Evolutionary conservation across 2,113 vertebrate species (phyloP), one percentile per base, ranked within the genome.

Genomic region (Pseudorectes ferrugineus): DNA sequence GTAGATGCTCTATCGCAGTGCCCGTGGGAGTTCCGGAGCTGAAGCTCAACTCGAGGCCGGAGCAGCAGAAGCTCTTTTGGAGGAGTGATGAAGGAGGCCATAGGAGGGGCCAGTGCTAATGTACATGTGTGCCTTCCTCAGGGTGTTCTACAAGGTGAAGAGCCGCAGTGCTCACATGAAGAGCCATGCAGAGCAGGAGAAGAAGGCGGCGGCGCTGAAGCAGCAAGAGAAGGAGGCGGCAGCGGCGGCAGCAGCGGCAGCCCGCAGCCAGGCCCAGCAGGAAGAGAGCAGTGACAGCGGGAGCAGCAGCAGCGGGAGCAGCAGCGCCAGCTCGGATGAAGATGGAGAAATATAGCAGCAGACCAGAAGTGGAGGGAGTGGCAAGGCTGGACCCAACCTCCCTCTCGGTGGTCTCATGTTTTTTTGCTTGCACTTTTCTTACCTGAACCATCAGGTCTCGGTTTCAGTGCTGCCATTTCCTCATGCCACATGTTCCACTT

Each of bases 111-210:
- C 14, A 7, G 0, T 20, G 42, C 68, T 95, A 23, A 94, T 0
- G 2, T 73, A 3, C 5, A 0, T 2, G 9, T 80, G 33, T 89
- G 73, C 66, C 45, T 81, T 57, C 76, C 40, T 52, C 86, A 97
- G 99, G 98, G 97, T 99, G 79, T 99, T 99, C 97, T 98, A 93
- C 97, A 99, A 99, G 97, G 99, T 99, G 97, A 99, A 99, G 98
- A 99, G 99, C 96, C 99, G 99, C 92, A 99, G 99, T 1, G 99
- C 99, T 8, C 99, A 99, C 98, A 99, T 99, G 99, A 99, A 99
- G 95, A 99, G 99, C 96, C 99, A 99, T 0, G 98, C 99, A 0
- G 99, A 99, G 97, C 99, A 99, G 97, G 99, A 99, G 96, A 99
- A 99, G 98, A 99, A 99, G 95, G 99, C 99, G 0, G 99, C 99